Conservation (phyloP, 2,888 invertebrate species). For the Balanococcus diminutus region DNA sequence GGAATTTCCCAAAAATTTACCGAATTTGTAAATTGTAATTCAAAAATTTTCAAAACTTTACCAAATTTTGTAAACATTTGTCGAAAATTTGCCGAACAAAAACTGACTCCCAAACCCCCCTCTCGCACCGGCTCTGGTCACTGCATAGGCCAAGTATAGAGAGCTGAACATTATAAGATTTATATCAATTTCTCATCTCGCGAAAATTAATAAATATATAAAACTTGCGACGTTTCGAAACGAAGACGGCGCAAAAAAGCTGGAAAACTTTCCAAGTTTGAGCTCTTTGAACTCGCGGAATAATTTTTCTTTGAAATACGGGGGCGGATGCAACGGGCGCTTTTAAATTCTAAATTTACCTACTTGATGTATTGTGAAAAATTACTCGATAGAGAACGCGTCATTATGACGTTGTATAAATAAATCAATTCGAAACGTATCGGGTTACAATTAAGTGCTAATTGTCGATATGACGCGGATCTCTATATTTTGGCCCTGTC, state of each 20-base stretch:
- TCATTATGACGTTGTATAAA: not conserved
- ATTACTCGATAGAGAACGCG: not conserved
- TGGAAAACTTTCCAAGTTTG: not conserved
- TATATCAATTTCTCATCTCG: not conserved
- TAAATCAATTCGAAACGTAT: not conserved
- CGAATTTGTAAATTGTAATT: too few relatives aligned
- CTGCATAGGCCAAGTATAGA: too few relatives aligned
- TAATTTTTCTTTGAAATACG: not conserved
- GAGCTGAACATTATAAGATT: not conserved
- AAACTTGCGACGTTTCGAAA: not conserved
- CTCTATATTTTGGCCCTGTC: conserved; percentile 13
- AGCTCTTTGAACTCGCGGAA: not conserved
- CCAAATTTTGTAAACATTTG: too few relatives aligned
- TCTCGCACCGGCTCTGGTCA: too few relatives aligned
- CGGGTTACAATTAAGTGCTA: conserved; percentile 23
- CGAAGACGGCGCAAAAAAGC: not conserved
- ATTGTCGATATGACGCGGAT: not conserved
- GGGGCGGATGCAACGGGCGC: too few relatives aligned
- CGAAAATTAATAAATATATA: not conserved
- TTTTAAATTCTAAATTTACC: not conserved
- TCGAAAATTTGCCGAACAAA: too few relatives aligned
- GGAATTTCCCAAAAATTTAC: too few relatives aligned
- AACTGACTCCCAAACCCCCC: too few relatives aligned
- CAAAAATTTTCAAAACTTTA: too few relatives aligned
- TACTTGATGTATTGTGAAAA: not conserved